Percentiles rank a stretch among this genome's conserved stretches.
phyloP scores from a whole-genome alignment of 2,888 invertebrate species.

The Julus scanicus region DNA sequence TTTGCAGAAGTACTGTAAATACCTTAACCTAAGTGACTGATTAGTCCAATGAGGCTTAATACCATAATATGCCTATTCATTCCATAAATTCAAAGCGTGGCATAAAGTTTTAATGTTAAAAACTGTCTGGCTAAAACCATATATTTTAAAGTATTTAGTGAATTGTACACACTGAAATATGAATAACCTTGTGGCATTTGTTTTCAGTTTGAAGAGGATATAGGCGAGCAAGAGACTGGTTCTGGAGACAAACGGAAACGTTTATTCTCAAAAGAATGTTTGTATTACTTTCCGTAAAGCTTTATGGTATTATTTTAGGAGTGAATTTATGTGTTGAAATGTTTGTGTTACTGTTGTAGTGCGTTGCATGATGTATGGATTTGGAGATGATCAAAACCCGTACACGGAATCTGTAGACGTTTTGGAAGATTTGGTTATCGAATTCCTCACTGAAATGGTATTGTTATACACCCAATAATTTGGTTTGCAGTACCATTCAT shows the following conservation, averaged over 20 bases:
- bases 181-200: neutral
- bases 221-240: slow-evolving; percentile 54
- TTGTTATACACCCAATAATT: slow-evolving; percentile 58
- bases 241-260: slow-evolving; percentile 71
- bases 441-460: slow-evolving; percentile 96
- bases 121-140: too few relatives aligned
- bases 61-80: too few relatives aligned
- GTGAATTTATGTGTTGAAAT: neutral
- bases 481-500: neutral
- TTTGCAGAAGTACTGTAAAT: neutral
- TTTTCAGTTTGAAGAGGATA: slow-evolving; percentile 54
- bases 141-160: too few relatives aligned
- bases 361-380: slow-evolving; percentile 99
- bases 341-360: slow-evolving; percentile 66
- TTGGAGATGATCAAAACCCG: slow-evolving; percentile 99
- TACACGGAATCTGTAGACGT: slow-evolving; percentile 98
- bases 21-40: too few relatives aligned
- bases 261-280: slow-evolving; percentile 84
- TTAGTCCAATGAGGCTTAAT: too few relatives aligned
- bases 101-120: neutral
- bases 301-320: neutral
- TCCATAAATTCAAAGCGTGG: too few relatives aligned
- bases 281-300: slow-evolving; percentile 52
- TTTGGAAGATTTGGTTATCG: slow-evolving; percentile 96
- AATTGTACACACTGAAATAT: neutral